phyloP scores from a whole-genome alignment of 2,113 vertebrate genomes.

The Sinocyclocheilus rhinocerous region DNA sequence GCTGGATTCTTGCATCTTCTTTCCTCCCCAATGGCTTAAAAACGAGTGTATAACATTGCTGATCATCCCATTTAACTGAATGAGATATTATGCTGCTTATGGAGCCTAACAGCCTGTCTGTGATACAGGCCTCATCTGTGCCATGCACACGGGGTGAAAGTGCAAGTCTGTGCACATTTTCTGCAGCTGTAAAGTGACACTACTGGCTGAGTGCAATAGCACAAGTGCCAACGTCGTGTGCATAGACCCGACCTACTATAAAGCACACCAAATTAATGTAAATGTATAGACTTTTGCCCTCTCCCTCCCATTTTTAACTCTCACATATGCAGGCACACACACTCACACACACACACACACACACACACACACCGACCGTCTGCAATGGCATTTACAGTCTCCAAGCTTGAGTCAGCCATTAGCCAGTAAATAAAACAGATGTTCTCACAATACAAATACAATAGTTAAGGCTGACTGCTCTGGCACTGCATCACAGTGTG shows the following conservation, averaged over 20 bases:
- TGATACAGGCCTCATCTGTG: not conserved
- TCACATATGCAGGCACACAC: not conserved
- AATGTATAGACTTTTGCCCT: not conserved
- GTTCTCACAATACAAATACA: conserved; percentile 72
- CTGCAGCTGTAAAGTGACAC: conserved; percentile 16
- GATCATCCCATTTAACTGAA: not conserved
- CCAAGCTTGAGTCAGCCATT: conserved; percentile 59
- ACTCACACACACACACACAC: conserved; percentile 1
- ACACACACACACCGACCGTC: not conserved
- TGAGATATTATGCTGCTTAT: not conserved
- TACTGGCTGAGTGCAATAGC: not conserved
- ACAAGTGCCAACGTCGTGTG: conserved; percentile 8
- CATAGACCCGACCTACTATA: not conserved
- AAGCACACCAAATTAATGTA: conserved; percentile 11
- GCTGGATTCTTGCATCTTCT: too few relatives aligned
- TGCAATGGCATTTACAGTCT: too few relatives aligned
- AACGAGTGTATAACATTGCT: not conserved
- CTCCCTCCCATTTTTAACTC: not conserved
- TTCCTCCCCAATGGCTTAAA: not conserved
- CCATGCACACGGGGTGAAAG: conserved; percentile 8
- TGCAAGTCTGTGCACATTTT: not conserved
- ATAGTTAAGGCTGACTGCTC: conserved; percentile 57
- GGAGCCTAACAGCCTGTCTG: not conserved
- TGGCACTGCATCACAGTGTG: conserved; percentile 47
- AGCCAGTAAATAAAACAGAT: conserved; percentile 63